phyloP scores from a whole-genome alignment of 2,888 invertebrate genomes.

The Papilio protenor region DNA sequence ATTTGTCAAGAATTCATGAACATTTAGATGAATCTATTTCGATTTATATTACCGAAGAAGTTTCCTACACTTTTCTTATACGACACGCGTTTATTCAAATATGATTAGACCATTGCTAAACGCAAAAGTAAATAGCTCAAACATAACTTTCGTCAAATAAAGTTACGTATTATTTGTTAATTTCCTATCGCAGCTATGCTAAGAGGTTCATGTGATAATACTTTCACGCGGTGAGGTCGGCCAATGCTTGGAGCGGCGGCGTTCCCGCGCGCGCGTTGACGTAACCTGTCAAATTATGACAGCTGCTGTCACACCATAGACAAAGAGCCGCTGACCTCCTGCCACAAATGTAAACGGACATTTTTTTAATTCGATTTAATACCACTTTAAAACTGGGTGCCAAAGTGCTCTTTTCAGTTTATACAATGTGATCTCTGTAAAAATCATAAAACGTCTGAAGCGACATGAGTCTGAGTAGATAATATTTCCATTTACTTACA shows the following conservation, averaged over 20 bases:
- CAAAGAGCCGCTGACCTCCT: constrained; percentile 23
- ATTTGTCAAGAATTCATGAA: background rate
- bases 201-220: background rate
- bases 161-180: constrained; percentile 29
- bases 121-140: background rate
- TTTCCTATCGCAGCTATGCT: constrained; percentile 10
- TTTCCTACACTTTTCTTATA: background rate
- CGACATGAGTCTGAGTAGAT: background rate
- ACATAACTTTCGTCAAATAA: constrained; percentile 32
- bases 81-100: background rate
- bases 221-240: constrained; percentile 30
- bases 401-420: background rate
- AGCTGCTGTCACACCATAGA: constrained; percentile 18
- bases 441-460: too few species aligned
- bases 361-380: background rate
- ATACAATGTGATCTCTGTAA: background rate
- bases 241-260: constrained; percentile 2
- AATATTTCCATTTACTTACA: background rate
- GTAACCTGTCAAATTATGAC: constrained; percentile 28
- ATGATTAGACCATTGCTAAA: background rate
- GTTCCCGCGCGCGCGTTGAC: constrained; percentile 23
- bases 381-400: background rate
- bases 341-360: background rate
- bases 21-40: background rate
- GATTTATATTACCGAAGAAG: background rate